Percentiles rank a stretch among this genome's conserved stretches.
phyloP scores from a whole-genome alignment of 2,888 invertebrate species.

The Spisula subtruncata region DNA sequence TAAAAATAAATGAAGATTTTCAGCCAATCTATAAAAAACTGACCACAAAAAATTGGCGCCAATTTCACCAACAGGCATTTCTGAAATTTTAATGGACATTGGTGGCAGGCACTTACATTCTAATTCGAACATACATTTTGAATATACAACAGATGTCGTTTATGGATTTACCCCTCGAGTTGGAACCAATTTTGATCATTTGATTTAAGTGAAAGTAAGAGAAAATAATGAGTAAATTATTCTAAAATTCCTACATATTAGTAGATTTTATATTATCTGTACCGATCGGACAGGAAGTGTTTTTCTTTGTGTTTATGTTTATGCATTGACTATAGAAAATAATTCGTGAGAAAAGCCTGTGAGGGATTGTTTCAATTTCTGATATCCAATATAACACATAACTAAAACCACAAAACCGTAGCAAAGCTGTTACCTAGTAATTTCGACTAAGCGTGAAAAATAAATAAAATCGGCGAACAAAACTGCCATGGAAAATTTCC shows the following conservation, averaged over 20 bases:
- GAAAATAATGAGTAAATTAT: neutral
- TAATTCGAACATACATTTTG: neutral
- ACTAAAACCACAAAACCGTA: neutral
- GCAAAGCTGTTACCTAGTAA: neutral
- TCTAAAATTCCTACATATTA: neutral
- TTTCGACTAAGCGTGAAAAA: neutral
- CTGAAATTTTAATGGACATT: constrained; percentile 13
- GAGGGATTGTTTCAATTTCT: neutral
- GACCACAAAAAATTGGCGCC: constrained; percentile 23
- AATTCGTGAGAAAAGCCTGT: neutral
- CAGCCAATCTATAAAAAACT: neutral
- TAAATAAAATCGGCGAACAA: neutral
- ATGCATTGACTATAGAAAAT: neutral
- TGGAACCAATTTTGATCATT: neutral
- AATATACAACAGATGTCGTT: constrained; percentile 17
- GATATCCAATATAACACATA: neutral
- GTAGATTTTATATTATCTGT: neutral
- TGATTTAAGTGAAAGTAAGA: neutral
- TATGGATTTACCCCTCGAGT: neutral
- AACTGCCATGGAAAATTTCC: neutral
- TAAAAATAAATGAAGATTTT: neutral
- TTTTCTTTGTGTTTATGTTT: neutral
- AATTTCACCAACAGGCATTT: neutral
- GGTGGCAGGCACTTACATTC: constrained; percentile 18
- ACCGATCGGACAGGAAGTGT: neutral